Base-by-base conservation (phyloP, 1,140 invertebrate genomes). In the Drosophila ohnishii region DNA sequence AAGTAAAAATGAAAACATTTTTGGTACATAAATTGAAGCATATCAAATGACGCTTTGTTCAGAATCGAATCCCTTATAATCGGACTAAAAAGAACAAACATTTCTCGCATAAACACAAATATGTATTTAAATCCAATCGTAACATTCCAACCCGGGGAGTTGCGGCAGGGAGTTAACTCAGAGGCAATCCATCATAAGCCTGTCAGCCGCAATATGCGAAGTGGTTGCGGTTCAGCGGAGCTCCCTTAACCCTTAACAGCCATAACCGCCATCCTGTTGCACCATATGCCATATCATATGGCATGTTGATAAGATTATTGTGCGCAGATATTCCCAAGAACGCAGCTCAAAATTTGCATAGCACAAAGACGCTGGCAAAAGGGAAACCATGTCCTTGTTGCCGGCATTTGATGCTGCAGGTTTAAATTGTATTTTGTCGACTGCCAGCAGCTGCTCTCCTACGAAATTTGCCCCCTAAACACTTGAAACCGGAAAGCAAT, bases 401-500 rank as follows among this genome's bases (percentile, higher is more conserved):
- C 30, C 57, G 14, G n/a, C 60, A 22, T 37, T 65, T 74, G 11
- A 25, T 47, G 51, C 45, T 78, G 65, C 66, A 69, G 59, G 66
- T 72, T 78, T 75, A 55, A 82, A 82, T 78, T 78, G 75, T 87
- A 86, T 78, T 78, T 81, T 72, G 80, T 66, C 70, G 66, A 51
- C 59, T 78, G 62, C 74, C 82, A 72, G 70, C 81, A 81, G 69
- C 77, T 85, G 70, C 69, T 75, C 61, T 28, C 5, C 25, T 61
- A 57, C 73, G 28, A 77, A 76, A 69, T 62, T 50, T 40, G 39
- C 56, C 79, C 63, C 66, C 79, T 66, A 86, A 86, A 86, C 76
- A 85, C 71, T 58, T 61, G 34, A 44, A 87, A 67, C 66, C 75
- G 83, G 71, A 86, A 83, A 76, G 83, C 83, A 86, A 86, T 86